Conservation (phyloP, 2,888 invertebrate species). For the Ophioninae sp. region DNA sequence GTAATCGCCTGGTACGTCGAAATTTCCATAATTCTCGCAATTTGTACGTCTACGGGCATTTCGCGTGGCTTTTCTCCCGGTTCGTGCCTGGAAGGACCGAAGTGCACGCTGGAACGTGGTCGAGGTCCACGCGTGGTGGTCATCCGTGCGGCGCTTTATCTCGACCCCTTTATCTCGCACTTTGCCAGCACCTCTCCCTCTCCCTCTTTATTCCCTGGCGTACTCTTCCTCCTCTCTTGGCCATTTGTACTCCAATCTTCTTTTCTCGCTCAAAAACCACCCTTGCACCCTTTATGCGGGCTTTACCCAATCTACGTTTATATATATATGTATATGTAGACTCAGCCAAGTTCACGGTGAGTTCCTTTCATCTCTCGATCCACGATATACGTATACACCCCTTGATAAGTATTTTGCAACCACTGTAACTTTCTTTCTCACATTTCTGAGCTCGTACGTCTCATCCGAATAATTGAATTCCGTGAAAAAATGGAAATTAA, state of each 20-base stretch:
- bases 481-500: constrained; percentile 60
- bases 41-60: constrained; percentile 65
- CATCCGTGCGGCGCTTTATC: constrained; percentile 39
- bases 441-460: constrained; percentile 24
- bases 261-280: constrained; percentile 26
- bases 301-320: neutral
- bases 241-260: constrained; percentile 27
- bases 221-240: constrained; percentile 1
- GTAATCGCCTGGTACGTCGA: constrained; percentile 64
- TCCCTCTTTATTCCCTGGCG: neutral
- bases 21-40: constrained; percentile 75
- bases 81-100: constrained; percentile 14
- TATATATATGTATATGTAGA: constrained; percentile 6
- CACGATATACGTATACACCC: neutral
- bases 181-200: constrained; percentile 28
- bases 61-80: constrained; percentile 6
- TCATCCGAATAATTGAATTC: constrained; percentile 50
- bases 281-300: constrained; percentile 15
- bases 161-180: constrained; percentile 25
- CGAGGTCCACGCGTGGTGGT: constrained; percentile 49
- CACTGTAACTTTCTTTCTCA: constrained; percentile 10
- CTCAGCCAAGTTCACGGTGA: constrained; percentile 23
- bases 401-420: constrained; percentile 6
- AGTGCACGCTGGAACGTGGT: constrained; percentile 2
- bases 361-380: constrained; percentile 41